Base-by-base conservation (phyloP, 2,888 invertebrate species). In the Cyaniris semiargus region DNA sequence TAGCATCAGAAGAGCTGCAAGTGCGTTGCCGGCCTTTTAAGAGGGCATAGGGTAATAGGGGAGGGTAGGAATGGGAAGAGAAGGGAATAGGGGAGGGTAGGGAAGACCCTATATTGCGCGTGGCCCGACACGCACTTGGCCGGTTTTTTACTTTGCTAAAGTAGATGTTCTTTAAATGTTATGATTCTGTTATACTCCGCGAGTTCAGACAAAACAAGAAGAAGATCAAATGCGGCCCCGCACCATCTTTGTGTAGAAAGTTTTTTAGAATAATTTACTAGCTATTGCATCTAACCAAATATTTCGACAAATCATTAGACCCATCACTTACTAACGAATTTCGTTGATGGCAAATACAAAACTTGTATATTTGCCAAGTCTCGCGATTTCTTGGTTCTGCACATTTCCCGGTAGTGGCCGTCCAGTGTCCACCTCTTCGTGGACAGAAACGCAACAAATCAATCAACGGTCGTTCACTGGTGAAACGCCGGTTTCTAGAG, bases 401-500 rank as follows among this genome's bases (percentile, higher is more conserved):
- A 23, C 23, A 21, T 60, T 21, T 60, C 53, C 53, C 18, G 53
- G 53, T 53, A 53, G 53, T 53, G 18, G 27, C 5, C 23, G 21
- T 66, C 27, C 27, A 1, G 27, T 15, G 27, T 31, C 66, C 48
- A 60, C 76, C 71, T 48, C 66, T 5, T 44, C 44, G 34, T 53
- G 44, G 48, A 53, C 44, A 44, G 71, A 72, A 76, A 70, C 27
- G 74, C 74, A 74, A 78, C 79, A 77, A 76, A 77, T 77, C 79
- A 77, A 71, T 76, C 76, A 72, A 53, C 74, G 74, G 74, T 74
- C 74, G 27, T 74, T 74, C 74, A 74, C 74, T 66, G 81, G 85
- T 83, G 85, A 86, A 86, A 85, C 80, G 77, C 72, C 81, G 75
- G 79, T 82, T 82, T 82, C 82, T 82, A 81, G 81, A 83, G 83